phyloP scores from a whole-genome alignment of 2,888 invertebrate genomes.

The Keiferia lycopersicella region DNA sequence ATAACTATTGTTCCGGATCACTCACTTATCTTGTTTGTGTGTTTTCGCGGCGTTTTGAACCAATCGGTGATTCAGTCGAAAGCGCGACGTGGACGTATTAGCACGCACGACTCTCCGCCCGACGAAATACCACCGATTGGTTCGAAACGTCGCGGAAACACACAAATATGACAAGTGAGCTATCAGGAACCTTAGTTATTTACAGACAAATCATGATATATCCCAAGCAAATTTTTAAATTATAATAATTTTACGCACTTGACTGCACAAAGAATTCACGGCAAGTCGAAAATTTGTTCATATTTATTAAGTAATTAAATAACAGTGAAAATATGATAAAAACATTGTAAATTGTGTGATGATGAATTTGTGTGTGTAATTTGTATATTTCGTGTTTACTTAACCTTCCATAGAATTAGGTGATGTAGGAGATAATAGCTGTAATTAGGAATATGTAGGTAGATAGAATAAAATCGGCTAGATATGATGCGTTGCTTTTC shows the following conservation, averaged over 20 bases:
- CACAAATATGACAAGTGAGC: too few relatives aligned
- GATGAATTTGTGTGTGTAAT: conserved; percentile 10
- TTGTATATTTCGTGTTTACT: not conserved
- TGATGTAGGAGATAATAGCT: conserved; percentile 3
- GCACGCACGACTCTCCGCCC: too few relatives aligned
- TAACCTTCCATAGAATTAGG: conserved; percentile 10
- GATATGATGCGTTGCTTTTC: not conserved
- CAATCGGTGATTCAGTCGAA: too few relatives aligned
- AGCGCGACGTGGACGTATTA: too few relatives aligned
- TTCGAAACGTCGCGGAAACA: too few relatives aligned
- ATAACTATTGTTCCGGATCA: too few relatives aligned
- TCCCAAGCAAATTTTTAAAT: too few relatives aligned
- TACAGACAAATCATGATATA: too few relatives aligned
- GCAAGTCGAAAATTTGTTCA: conserved; percentile 5
- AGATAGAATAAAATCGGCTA: not conserved
- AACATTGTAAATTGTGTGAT: conserved; percentile 7
- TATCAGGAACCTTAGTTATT: too few relatives aligned
- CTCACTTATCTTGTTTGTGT: too few relatives aligned
- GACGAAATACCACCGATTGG: too few relatives aligned
- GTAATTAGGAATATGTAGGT: not conserved
- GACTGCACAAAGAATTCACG: not conserved
- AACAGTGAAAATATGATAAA: conserved; percentile 4
- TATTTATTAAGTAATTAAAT: not conserved
- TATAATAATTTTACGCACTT: not conserved
- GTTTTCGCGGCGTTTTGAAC: too few relatives aligned